Conservation (phyloP, 2,888 invertebrate species). For the Synergus itoensis region DNA sequence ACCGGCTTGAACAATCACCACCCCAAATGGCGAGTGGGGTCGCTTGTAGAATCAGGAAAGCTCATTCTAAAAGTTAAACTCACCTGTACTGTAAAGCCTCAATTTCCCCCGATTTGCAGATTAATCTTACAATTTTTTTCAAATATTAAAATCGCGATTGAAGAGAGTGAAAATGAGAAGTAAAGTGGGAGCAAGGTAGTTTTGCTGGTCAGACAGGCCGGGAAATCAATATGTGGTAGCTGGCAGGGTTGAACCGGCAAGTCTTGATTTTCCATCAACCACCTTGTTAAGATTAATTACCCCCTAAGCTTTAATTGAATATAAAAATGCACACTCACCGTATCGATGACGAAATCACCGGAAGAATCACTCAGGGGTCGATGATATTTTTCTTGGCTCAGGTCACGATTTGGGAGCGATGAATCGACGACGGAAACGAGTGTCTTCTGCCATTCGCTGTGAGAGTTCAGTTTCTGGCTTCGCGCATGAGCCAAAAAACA, state of each 20-base stretch:
- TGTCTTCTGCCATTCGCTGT: constrained; percentile 56
- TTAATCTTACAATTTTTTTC: background rate
- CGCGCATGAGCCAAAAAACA: constrained; percentile 51
- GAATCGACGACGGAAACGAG: constrained; percentile 50
- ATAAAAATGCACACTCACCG: constrained; percentile 37
- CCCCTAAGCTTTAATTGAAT: background rate
- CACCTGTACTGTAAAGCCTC: background rate
- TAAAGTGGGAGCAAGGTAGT: constrained; percentile 18
- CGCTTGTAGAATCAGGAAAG: background rate
- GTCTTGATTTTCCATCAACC: constrained; percentile 10
- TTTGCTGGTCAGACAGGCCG: constrained; percentile 51
- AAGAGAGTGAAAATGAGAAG: background rate
- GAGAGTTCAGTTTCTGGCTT: constrained; percentile 50
- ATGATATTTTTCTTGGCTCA: constrained; percentile 40
- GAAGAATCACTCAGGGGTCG: background rate
- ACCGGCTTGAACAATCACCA: constrained; percentile 18
- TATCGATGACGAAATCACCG: constrained; percentile 19
- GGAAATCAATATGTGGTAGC: constrained; percentile 55
- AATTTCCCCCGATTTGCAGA: background rate
- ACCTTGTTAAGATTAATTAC: background rate
- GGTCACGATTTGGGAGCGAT: constrained; percentile 46
- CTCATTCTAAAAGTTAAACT: background rate
- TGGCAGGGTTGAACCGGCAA: constrained; percentile 52
- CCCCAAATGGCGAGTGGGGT: constrained; percentile 2
- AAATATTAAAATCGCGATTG: background rate